Evolutionary conservation across 2,888 invertebrate genomes (phyloP).

Genomic region (Meghimatium bilineatum): DNA sequence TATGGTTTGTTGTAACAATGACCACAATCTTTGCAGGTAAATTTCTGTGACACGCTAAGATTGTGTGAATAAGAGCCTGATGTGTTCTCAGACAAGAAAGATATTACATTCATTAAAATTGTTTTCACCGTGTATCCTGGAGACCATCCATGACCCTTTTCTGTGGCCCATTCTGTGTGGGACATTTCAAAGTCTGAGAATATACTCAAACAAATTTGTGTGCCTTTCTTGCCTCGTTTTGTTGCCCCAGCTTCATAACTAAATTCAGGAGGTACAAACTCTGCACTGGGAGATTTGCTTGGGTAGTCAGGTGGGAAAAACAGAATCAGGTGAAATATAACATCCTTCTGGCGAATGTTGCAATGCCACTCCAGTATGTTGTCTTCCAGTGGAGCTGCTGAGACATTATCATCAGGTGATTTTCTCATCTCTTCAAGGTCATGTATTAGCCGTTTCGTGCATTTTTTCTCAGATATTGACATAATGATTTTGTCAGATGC

Average conservation of each 20-base stretch:
- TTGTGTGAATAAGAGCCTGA: slow-evolving; percentile 58
- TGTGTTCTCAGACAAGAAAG: slow-evolving; percentile 67
- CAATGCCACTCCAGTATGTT: slow-evolving; percentile 73
- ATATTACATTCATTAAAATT: slow-evolving; percentile 67
- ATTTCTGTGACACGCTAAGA: slow-evolving; percentile 59
- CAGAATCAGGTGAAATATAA: slow-evolving; percentile 66
- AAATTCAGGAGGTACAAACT: slow-evolving; percentile 68
- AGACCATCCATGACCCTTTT: slow-evolving; percentile 67
- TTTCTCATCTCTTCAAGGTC: slow-evolving; percentile 63
- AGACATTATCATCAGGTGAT: slow-evolving; percentile 66
- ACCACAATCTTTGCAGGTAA: slow-evolving; percentile 66
- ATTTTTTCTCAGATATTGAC: slow-evolving; percentile 56
- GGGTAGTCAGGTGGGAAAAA: slow-evolving; percentile 68
- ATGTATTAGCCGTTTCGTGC: slow-evolving; percentile 64
- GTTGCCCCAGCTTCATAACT: slow-evolving; percentile 67
- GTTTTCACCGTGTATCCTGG: slow-evolving; percentile 71
- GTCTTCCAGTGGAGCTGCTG: slow-evolving; percentile 66
- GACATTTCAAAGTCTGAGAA: slow-evolving; percentile 69
- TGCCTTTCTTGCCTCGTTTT: slow-evolving; percentile 65
- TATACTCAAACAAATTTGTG: slow-evolving; percentile 65
- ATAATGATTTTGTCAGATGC: neutral
- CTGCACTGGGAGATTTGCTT: slow-evolving; percentile 67
- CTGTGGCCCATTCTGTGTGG: slow-evolving; percentile 69
- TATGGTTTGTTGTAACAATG: slow-evolving; percentile 65
- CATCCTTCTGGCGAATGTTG: slow-evolving; percentile 66